phyloP scores from a whole-genome alignment of 1,140 invertebrate species.

The Patella vulgata region DNA sequence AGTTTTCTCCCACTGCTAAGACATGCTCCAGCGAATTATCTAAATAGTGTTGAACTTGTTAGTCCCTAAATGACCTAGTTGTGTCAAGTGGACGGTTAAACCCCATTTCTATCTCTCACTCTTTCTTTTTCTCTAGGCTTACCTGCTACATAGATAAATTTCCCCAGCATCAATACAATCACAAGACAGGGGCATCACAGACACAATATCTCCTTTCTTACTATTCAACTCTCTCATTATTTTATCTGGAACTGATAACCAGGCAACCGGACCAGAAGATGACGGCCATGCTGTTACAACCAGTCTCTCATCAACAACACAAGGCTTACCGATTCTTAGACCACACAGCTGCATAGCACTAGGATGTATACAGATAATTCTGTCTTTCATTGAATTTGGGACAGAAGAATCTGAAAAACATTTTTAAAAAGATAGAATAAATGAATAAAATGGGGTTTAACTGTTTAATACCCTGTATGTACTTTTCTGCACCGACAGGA shows the following conservation, averaged over 20 bases:
- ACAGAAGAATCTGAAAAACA: not conserved
- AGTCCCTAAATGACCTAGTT: no score
- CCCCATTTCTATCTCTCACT: no score
- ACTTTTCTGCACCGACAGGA: no score
- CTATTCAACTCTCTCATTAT: not conserved
- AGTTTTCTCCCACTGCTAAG: no score
- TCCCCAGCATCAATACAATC: constrained; percentile 3
- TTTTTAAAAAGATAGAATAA: constrained; percentile 15
- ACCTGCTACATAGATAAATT: constrained; percentile 16
- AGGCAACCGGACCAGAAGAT: constrained; percentile 6
- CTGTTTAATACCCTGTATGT: not conserved
- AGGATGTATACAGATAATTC: constrained; percentile 31
- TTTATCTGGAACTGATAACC: constrained; percentile 18
- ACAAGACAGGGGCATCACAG: constrained; percentile 10
- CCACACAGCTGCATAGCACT: constrained; percentile 34
- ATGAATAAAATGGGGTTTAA: not conserved
- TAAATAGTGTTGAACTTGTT: no score
- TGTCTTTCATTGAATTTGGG: constrained; percentile 15
- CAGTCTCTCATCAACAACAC: constrained; percentile 22
- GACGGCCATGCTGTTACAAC: constrained; percentile 37
- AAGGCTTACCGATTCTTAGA: constrained; percentile 31
- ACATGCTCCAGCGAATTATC: no score
- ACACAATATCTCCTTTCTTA: constrained; percentile 9
- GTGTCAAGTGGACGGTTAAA: no score
- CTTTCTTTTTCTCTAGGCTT: no score